Base-by-base conservation (phyloP, 1,140 invertebrate species). In the Bombus waltoni region DNA sequence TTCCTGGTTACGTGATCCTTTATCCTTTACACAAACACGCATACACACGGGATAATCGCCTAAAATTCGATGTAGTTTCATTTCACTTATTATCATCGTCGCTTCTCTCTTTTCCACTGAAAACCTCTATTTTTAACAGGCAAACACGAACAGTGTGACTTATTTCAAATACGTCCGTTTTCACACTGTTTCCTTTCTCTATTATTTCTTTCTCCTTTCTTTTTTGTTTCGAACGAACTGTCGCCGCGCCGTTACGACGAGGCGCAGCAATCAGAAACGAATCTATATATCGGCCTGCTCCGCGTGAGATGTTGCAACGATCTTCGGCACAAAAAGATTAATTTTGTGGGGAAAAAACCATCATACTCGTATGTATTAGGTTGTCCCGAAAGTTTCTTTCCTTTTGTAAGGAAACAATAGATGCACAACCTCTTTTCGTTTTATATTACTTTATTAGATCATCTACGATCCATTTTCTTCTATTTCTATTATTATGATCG, bases 31-130 rank as follows among this genome's bases (percentile, higher is more conserved):
- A 42, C n/a, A 42, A 57, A 22, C 18, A 42, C n/a, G 35, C 47
- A 71, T 40, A 38, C 40, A 78, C 25, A 32, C 40, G n/a, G 22
- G 38, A 42, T 78, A 65, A 65, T 42, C 38, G 38, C 15, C 79
- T 71, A 81, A 72, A 62, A 73, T 73, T 81, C 70, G 80, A 81
- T 81, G 79, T 81, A 28, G 35, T 40, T 72, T 81, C 44, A 77
- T 40, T 40, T 8, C 74, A 28, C 15, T 40, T 76, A 38, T 40
- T 25, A 62, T 57, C 53, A 38, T 18, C 38, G 38, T 77, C 75
- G 57, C 38, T 77, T 62, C 38, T 38, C 40, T 78, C 57, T 25
- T 65, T 32, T 32, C 32, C 35, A 38, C 25, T 59, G 15, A n/a
- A 77, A 77, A 42, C 8, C 15, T 42, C 53, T 28, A 77, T 28